phyloP scores from a whole-genome alignment of 2,888 invertebrate species.

The Psylliodes chrysocephalus region DNA sequence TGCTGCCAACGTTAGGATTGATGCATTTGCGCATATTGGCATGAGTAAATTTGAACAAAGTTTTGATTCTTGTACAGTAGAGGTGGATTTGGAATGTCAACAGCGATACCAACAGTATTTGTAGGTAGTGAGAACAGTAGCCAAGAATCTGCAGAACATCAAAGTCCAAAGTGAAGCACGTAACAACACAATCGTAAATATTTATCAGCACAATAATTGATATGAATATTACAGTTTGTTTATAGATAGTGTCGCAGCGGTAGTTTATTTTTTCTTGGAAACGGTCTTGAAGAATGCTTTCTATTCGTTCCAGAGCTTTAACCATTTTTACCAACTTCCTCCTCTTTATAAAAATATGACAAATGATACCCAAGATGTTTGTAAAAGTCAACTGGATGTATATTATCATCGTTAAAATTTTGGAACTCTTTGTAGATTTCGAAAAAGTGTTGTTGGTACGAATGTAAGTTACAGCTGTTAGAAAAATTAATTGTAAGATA shows the following conservation, averaged over 20 bases:
- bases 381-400: neutral
- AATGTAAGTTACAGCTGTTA: no score
- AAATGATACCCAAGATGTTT: slow-evolving; percentile 14
- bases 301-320: slow-evolving; percentile 20
- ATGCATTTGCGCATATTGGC: slow-evolving; percentile 14
- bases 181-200: neutral
- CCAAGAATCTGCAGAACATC: neutral
- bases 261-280: slow-evolving; percentile 18
- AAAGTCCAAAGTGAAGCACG: neutral
- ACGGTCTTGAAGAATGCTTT: slow-evolving; percentile 24
- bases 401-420: neutral
- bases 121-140: slow-evolving; percentile 1
- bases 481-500: slow-evolving; percentile 4
- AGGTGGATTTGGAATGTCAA: slow-evolving; percentile 32
- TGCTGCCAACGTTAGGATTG: neutral
- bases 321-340: slow-evolving; percentile 20
- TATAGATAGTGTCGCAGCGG: neutral
- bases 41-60: slow-evolving; percentile 18
- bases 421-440: neutral
- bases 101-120: slow-evolving; percentile 12
- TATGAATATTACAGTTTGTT: neutral
- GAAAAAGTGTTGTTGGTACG: no score
- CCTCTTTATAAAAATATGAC: slow-evolving; percentile 26
- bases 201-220: neutral
- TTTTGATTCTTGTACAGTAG: slow-evolving; percentile 19